Evolutionary conservation across 2,113 vertebrate species (phyloP).

Genomic region (Tinamus guttatus): DNA sequence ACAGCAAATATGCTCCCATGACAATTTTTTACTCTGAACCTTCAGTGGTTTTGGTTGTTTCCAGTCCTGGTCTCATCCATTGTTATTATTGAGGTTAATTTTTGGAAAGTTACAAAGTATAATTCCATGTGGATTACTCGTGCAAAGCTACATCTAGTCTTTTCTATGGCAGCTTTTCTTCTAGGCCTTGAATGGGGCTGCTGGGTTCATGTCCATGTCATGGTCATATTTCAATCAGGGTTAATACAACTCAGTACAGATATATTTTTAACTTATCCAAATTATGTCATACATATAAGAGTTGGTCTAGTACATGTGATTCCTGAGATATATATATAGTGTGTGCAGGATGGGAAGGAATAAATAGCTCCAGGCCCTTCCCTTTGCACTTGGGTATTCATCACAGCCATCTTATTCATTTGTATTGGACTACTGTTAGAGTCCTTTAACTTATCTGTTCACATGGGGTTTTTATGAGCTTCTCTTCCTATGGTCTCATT

Average conservation of each 20-base stretch:
- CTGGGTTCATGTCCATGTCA: no score
- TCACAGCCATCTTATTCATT: accelerated
- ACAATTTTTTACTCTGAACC: no score
- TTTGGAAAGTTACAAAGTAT: no score
- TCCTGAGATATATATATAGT: background rate
- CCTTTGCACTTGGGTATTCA: background rate
- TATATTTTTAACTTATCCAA: background rate
- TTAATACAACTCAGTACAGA: background rate
- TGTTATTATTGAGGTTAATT: no score
- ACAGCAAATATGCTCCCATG: no score
- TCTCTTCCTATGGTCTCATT: background rate
- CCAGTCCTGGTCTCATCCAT: no score
- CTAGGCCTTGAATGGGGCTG: no score
- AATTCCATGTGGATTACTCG: no score
- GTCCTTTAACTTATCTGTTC: background rate
- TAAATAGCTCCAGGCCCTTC: background rate
- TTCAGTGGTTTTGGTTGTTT: no score
- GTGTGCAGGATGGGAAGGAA: background rate
- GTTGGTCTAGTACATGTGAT: background rate
- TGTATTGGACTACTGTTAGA: background rate
- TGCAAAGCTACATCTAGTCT: no score
- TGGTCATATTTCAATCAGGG: no score
- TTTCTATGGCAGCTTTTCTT: no score
- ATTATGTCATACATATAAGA: background rate
- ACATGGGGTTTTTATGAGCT: background rate